Evolutionary conservation across 2,113 vertebrate genomes (phyloP).

Genomic region (Clinocottus analis): DNA sequence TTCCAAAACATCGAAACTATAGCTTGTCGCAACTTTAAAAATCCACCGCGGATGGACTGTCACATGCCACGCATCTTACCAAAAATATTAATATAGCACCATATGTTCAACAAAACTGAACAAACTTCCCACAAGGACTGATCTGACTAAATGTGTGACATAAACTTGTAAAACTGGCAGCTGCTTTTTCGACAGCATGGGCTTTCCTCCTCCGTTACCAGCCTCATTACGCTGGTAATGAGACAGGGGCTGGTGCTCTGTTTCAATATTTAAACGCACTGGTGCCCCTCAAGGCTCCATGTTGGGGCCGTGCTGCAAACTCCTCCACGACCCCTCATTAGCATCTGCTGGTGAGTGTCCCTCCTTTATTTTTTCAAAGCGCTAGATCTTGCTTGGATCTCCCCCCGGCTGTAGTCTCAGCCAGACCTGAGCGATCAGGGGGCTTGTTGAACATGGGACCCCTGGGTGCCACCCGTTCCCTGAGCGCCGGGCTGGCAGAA

Average conservation of each 20-base stretch:
- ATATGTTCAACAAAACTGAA: constrained; percentile 49
- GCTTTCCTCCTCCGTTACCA: constrained; percentile 50
- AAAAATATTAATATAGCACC: constrained; percentile 34
- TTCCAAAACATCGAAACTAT: not conserved
- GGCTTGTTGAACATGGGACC: constrained; percentile 77
- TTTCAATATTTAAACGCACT: constrained; percentile 79
- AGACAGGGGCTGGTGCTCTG: constrained; percentile 60
- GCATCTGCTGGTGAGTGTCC: constrained; percentile 45
- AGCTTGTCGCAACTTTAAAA: constrained; percentile 2
- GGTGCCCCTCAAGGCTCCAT: constrained; percentile 58
- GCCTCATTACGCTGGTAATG: constrained; percentile 71
- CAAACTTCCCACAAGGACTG: constrained; percentile 48
- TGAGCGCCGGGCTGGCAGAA: constrained; percentile 41
- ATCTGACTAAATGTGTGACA: constrained; percentile 44
- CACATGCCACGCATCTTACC: constrained; percentile 21
- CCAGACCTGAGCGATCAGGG: constrained; percentile 62
- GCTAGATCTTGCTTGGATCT: constrained; percentile 47
- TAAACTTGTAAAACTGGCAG: constrained; percentile 57
- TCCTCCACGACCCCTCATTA: constrained; percentile 75
- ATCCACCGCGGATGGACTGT: not conserved
- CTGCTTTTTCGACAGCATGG: constrained; percentile 39
- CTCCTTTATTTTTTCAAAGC: constrained; percentile 61
- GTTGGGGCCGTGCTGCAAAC: constrained; percentile 59
- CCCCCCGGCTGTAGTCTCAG: constrained; percentile 32
- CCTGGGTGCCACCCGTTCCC: constrained; percentile 59